Conservation (phyloP, 2,113 vertebrate genomes). For the Oncorhynchus mykiss region DNA sequence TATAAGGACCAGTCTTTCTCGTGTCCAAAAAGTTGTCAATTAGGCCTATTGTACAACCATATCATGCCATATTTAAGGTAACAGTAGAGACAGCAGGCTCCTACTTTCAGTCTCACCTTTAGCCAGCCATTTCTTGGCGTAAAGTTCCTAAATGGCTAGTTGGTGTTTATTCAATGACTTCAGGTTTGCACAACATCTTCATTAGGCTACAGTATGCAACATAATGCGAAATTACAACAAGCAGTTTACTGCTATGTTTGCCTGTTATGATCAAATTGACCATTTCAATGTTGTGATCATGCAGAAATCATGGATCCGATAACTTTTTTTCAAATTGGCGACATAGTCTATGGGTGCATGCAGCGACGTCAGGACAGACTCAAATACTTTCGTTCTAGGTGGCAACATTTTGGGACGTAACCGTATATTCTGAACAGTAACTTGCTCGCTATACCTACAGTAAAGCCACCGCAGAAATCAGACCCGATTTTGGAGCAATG, state of each 20-base stretch:
- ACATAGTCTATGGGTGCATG: background rate
- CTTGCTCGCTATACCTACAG: conserved; percentile 1
- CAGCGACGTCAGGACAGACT: background rate
- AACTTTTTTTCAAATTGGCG: background rate
- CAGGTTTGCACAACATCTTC: background rate
- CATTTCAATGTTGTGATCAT: background rate
- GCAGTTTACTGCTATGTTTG: background rate
- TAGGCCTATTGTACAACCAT: no score
- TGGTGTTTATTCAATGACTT: background rate
- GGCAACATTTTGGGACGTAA: background rate
- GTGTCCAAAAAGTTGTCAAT: no score
- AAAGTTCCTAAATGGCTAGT: no score
- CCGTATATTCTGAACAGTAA: background rate
- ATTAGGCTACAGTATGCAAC: background rate
- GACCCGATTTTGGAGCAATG: background rate
- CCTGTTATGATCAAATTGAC: background rate
- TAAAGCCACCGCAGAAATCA: background rate
- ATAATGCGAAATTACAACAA: background rate
- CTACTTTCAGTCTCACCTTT: no score
- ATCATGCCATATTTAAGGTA: no score
- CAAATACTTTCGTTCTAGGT: background rate
- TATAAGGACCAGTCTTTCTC: no score
- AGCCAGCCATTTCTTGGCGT: no score
- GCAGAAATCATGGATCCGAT: background rate
- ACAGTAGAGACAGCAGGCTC: no score